A percentile compares a stretch with the other conserved stretches of the same genome.
Conservation (phyloP, 2,113 vertebrate species). For the Dromas ardeola region DNA sequence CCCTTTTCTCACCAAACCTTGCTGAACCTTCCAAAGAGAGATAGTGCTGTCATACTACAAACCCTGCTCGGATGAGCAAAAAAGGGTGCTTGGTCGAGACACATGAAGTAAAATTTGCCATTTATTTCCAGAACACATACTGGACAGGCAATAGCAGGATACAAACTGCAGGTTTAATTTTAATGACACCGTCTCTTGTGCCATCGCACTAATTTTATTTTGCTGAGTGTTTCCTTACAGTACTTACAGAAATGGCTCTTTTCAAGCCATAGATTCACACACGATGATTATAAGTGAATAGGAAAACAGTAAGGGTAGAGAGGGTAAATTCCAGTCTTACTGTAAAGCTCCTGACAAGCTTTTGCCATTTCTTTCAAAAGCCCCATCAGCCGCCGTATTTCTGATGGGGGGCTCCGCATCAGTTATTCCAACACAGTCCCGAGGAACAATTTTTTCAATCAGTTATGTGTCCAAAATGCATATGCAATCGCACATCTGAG, state of each 20-base stretch:
- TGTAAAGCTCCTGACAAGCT: neutral
- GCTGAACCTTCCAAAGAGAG: neutral
- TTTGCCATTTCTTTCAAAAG: neutral
- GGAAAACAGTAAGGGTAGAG: neutral
- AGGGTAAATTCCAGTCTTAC: neutral
- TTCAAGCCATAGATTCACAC: neutral
- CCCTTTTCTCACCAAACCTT: neutral
- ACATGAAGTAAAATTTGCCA: neutral
- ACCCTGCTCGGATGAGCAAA: neutral
- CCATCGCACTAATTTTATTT: neutral
- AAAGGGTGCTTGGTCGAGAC: neutral
- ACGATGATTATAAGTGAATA: neutral
- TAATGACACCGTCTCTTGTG: neutral
- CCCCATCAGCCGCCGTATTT: neutral
- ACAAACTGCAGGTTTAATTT: neutral
- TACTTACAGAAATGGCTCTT: neutral
- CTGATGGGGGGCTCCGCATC: neutral
- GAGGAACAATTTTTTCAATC: slow-evolving; percentile 34
- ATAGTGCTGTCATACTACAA: neutral
- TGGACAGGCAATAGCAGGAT: neutral
- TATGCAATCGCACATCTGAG: slow-evolving; percentile 10
- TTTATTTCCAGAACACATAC: neutral
- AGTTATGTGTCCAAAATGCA: slow-evolving; percentile 54
- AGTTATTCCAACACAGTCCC: neutral
- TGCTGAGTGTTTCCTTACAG: neutral